Base-by-base conservation (phyloP, 2,888 invertebrate species). In the Chalcis sispes region DNA sequence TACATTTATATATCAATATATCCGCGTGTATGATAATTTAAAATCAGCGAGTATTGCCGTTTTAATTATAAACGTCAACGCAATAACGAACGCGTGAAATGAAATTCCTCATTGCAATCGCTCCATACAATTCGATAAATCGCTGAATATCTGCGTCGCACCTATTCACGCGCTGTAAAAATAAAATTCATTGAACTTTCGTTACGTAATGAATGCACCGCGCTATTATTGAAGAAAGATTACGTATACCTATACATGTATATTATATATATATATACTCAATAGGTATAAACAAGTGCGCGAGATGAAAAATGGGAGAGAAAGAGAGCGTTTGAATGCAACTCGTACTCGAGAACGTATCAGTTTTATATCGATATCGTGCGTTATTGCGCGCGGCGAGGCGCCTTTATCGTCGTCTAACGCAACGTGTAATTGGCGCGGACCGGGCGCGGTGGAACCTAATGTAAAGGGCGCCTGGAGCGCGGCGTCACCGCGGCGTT, bases 351-450 rank as follows among this genome's bases (percentile, higher is more conserved):
- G 29, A n/a, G 36, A 13, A 42, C 54, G 46, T 50, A 52, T 48
- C 18, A 56, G n/a, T n/a, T n/a, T n/a, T 27, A 18, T 27, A 36
- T n/a, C 66, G 36, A 23, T 27, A 77, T 25, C 3, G 29, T 1
- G 23, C 50, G 20, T 32, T 8, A 5, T 8, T 46, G 10, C 36
- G 10, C 36, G 10, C 36, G 36, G 10, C 10, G 10, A 10, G 8
- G 50, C n/a, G 32, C 81, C 79, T 81, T 82, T 82, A 83, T 83
- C 75, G 80, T 76, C 77, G 79, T 72, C 80, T 83, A 83, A 83
- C 82, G 82, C 77, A 81, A 80, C 79, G 81, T 80, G 79, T 81
- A 83, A 83, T 82, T 83, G 83, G 76, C 54, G 69, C 54, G 69
- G 52, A 18, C 8, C 27, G 36, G 61, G 48, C 36, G n/a, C 36